Base-by-base conservation (phyloP, 2,888 invertebrate species). In the Spodoptera littoralis region DNA sequence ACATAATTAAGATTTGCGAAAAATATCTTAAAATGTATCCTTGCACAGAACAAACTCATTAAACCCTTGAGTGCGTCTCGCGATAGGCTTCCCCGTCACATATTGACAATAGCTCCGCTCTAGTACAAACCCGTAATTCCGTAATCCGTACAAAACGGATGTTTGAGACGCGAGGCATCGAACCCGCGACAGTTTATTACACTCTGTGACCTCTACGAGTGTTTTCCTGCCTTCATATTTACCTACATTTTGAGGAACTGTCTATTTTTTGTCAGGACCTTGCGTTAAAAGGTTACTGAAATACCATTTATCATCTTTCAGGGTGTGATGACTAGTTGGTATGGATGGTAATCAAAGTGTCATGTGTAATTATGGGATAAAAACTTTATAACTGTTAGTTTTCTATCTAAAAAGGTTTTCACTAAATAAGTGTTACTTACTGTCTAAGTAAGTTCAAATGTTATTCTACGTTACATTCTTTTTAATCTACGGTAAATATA, bases 161-260 rank as follows among this genome's bases (percentile, higher is more conserved):
- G 57, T 57, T 11, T 44, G 56, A 57, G 44, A 58, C 53, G 56
- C 18, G 44, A 70, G 70, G n/a, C 73, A 49, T 54, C 60, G 68
- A 70, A 73, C 70, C 42, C 44, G 2, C 36, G 46, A 45, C 60
- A 56, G 70, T 70, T 70, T 74, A 59, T 68, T 77, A 49, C 70
- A 57, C 73, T n/a, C 62, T 68, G 41, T 52, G 62, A 73, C 72
- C 62, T 61, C 57, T 12, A 50, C 62, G 48, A 53, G 51, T 61
- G 68, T 75, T 73, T 73, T 57, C 55, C 59, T 76, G 45, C 2
- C 13, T 53, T 13, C 11, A 13, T 52, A 24, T 46, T 46, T 18
- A 57, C 52, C 6, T 45, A 13, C 12, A 11, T 11, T 22, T 12
- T 43, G 18, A 43, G n/a, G 27, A 36, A 36, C 36, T 9, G 36